phyloP scores from a whole-genome alignment of 2,888 invertebrate genomes.

The Dichetophora obliterata region DNA sequence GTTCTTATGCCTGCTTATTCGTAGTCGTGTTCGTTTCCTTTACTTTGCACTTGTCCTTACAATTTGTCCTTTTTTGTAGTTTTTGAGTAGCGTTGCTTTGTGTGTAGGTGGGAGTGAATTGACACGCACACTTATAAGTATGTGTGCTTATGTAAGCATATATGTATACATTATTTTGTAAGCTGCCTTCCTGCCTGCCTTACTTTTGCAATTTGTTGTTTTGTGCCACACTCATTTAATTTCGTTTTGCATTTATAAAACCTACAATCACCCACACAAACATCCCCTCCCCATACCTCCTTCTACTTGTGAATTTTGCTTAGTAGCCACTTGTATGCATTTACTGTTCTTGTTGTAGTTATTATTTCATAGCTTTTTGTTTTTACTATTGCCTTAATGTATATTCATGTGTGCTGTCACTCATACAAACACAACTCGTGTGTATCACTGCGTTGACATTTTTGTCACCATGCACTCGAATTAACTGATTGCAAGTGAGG shows the following conservation, averaged over 20 bases:
- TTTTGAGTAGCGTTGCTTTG: background rate
- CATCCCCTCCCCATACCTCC: background rate
- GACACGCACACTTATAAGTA: background rate
- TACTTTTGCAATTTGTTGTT: background rate
- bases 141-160: background rate
- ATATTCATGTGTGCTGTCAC: background rate
- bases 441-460: conserved; percentile 31
- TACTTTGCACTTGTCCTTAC: background rate
- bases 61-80: background rate
- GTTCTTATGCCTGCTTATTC: background rate
- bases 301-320: background rate
- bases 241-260: background rate
- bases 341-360: background rate
- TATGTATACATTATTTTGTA: background rate
- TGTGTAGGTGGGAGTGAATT: background rate
- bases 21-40: background rate
- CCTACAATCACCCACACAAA: too few species aligned
- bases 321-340: conserved; percentile 17
- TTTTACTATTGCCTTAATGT: background rate
- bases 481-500: conserved; percentile 36
- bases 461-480: conserved; percentile 37
- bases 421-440: background rate
- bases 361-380: background rate
- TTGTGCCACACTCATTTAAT: background rate
- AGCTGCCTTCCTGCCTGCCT: background rate